These are phyloP conservation scores for Xanthorhoe designata DNA, from an alignment of 2,888 invertebrate genomes.

Conservation along the genomic window DNA sequence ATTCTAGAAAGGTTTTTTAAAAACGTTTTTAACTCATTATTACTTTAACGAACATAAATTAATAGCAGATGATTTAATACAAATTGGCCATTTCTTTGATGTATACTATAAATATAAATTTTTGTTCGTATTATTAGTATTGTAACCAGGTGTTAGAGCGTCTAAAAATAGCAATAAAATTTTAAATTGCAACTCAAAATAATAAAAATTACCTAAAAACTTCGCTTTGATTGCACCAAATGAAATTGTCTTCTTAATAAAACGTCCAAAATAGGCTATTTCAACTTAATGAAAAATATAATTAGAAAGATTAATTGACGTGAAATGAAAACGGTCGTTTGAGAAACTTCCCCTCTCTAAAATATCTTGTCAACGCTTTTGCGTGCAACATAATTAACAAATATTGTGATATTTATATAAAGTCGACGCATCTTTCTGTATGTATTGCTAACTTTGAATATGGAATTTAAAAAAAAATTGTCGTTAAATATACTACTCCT, in stretches of 20 bases:
- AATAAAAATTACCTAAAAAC: constrained; percentile 8
- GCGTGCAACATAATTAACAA: neutral
- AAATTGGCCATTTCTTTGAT: no score
- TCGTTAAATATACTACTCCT: no score
- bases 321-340: constrained; percentile 65
- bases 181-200: neutral
- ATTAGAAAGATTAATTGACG: constrained; percentile 68
- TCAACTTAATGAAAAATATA: constrained; percentile 61
- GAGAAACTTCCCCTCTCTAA: constrained; percentile 7
- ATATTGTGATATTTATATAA: neutral
- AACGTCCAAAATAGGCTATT: constrained; percentile 48
- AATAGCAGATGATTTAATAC: no score
- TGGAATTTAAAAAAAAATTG: no score
- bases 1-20: no score
- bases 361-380: constrained; percentile 4
- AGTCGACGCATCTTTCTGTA: neutral
- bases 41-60: no score
- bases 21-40: no score
- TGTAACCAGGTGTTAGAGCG: no score
- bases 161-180: no score
- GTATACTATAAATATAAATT: no score
- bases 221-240: constrained; percentile 34
- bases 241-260: constrained; percentile 35
- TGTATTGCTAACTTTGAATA: no score
- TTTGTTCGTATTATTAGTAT: no score